A percentile compares a stretch with the other conserved stretches of the same genome.
Conservation (phyloP, 2,797 vertebrate species). For the Anabacerthia variegaticeps region DNA sequence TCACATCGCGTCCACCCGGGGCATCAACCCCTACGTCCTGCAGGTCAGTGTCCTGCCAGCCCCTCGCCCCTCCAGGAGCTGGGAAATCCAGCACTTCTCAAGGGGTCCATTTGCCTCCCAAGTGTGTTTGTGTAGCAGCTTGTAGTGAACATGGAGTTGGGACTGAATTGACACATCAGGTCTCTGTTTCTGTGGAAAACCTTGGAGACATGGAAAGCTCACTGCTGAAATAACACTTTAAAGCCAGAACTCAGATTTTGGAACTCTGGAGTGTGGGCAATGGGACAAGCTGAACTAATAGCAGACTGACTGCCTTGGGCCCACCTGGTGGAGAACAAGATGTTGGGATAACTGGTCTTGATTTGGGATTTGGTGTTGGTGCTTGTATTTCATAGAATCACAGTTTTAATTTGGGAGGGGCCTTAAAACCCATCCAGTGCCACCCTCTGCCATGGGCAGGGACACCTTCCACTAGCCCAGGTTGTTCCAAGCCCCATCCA, state of each 20-base stretch:
- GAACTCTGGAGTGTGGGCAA: no score
- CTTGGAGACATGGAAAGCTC: rapidly evolving
- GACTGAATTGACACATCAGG: rapidly evolving
- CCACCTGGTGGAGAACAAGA: no score
- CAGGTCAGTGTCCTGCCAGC: slow-evolving; percentile 79
- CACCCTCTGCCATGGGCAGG: not conserved
- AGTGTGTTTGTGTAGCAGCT: rapidly evolving
- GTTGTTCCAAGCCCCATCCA: not conserved
- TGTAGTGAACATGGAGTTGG: rapidly evolving
- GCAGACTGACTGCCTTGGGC: not conserved
- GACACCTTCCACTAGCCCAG: not conserved
- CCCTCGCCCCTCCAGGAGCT: rapidly evolving
- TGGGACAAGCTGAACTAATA: not conserved
- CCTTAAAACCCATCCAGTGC: rapidly evolving
- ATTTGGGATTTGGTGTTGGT: not conserved
- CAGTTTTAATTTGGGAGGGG: not conserved
- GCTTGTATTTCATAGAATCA: not conserved
- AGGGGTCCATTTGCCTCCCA: not conserved
- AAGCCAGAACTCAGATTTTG: not conserved
- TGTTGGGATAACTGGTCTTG: not conserved
- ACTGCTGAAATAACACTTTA: not conserved
- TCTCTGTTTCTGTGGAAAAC: no score
- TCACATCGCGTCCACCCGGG: slow-evolving; percentile 86
- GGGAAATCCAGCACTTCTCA: rapidly evolving
- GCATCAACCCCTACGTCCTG: slow-evolving; percentile 91